A percentile compares a stretch with the other conserved stretches of the same genome.
These are phyloP conservation scores for Invenusta paracnida DNA, from an alignment of 2,888 invertebrate genomes.

Conservation along the genomic window DNA sequence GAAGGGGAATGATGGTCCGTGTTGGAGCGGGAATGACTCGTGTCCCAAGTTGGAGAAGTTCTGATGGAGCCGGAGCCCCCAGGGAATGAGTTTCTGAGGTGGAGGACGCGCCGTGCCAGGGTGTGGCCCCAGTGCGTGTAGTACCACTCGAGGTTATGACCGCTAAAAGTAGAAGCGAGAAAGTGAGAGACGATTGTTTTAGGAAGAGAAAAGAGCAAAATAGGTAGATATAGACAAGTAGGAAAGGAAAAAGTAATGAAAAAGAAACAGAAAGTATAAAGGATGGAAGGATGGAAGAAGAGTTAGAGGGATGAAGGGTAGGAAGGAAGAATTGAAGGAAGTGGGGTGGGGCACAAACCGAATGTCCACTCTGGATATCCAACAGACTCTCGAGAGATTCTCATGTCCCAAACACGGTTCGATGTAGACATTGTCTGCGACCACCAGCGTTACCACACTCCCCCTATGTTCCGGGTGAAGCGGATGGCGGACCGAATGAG, in stretches of 20 bases:
- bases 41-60: constrained; percentile 3
- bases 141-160: constrained; percentile 41
- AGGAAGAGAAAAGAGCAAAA: too few relatives aligned
- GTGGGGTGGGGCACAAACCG: too few relatives aligned
- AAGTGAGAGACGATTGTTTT: too few relatives aligned
- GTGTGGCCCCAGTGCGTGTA: constrained; percentile 38
- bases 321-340: too few relatives aligned
- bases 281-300: too few relatives aligned
- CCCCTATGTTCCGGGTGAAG: neutral
- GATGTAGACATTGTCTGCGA: neutral
- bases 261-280: too few relatives aligned
- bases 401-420: neutral
- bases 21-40: too few relatives aligned
- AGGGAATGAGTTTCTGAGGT: constrained; percentile 35
- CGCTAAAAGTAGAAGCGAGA: neutral
- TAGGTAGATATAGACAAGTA: too few relatives aligned
- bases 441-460: neutral
- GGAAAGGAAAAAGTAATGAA: too few relatives aligned
- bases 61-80: neutral
- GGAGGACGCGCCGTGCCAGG: constrained; percentile 33
- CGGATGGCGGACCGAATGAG: constrained; percentile 15
- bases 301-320: too few relatives aligned
- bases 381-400: neutral
- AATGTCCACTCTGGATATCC: neutral
- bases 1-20: too few relatives aligned